Percentiles rank a stretch among this genome's conserved stretches.
Evolutionary conservation across 1,140 invertebrate species (phyloP).

Genomic region (Rhizoglyphus robini): DNA sequence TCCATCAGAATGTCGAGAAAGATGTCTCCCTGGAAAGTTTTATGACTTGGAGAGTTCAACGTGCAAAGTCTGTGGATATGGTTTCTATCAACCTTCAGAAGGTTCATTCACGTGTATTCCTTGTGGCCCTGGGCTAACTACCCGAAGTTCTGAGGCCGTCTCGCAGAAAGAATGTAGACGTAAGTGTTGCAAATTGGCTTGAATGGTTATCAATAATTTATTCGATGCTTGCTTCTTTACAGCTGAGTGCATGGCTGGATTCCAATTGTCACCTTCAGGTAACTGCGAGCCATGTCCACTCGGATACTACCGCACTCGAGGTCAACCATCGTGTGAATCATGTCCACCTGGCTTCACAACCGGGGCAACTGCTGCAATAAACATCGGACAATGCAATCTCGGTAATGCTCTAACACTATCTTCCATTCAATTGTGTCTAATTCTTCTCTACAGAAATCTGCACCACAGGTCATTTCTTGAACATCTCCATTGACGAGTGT

Average conservation of each 20-base stretch:
- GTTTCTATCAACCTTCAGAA: constrained; percentile 79
- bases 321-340: constrained; percentile 66
- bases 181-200: constrained; percentile 21
- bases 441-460: constrained; percentile 33
- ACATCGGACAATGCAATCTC: constrained; percentile 62
- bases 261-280: constrained; percentile 72
- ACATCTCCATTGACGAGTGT: constrained; percentile 68
- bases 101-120: constrained; percentile 76
- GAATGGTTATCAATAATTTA: not conserved
- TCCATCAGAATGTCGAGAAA: constrained; percentile 77
- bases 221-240: constrained; percentile 21
- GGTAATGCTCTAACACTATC: constrained; percentile 10
- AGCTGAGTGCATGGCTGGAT: constrained; percentile 73
- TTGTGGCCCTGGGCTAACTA: constrained; percentile 83
- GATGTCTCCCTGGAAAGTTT: constrained; percentile 77
- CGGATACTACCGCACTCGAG: constrained; percentile 75
- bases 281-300: constrained; percentile 79
- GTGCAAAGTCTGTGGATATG: constrained; percentile 80
- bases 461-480: constrained; percentile 57
- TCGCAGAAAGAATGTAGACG: constrained; percentile 43
- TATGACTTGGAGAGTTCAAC: constrained; percentile 68
- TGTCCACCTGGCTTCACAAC: constrained; percentile 83
- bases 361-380: constrained; percentile 58
- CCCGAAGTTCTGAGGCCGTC: constrained; percentile 73
- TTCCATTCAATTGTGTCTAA: not conserved